Percentiles rank a stretch among this genome's conserved stretches.
phyloP scores from a whole-genome alignment of 2,888 invertebrate species.

The Balanococcus diminutus region DNA sequence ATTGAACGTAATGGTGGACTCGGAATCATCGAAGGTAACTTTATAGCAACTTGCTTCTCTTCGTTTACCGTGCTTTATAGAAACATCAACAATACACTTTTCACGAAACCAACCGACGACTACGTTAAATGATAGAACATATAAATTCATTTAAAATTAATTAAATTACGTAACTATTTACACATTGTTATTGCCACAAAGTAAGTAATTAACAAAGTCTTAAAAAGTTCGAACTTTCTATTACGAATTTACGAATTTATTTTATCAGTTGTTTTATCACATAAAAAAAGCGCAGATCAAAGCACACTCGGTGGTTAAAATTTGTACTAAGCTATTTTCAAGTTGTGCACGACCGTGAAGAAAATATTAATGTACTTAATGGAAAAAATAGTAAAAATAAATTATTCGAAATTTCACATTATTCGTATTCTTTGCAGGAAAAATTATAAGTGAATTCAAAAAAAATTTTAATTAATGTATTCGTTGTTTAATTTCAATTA shows the following conservation, averaged over 20 bases:
- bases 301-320: not conserved
- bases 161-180: constrained; percentile 8
- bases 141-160: constrained; percentile 33
- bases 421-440: too few species aligned
- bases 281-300: not conserved
- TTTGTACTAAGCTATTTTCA: not conserved
- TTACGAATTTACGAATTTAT: constrained; percentile 8
- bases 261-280: constrained; percentile 43
- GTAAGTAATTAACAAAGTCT: not conserved
- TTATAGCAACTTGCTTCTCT: not conserved
- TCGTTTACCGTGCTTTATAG: constrained; percentile 6
- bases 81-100: constrained; percentile 15
- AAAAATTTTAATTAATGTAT: too few species aligned
- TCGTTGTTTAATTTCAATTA: not conserved
- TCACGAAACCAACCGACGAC: not conserved
- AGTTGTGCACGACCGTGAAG: not conserved
- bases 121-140: not conserved
- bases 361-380: not conserved
- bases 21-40: constrained; percentile 4
- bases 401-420: too few species aligned
- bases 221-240: not conserved
- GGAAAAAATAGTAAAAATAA: not conserved
- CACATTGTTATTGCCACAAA: not conserved
- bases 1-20: constrained; percentile 47
- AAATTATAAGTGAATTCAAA: too few species aligned